Percentiles rank a stretch among this genome's conserved stretches.
phyloP scores from a whole-genome alignment of 2,888 invertebrate genomes.

The Dicyrtoma fusca region DNA sequence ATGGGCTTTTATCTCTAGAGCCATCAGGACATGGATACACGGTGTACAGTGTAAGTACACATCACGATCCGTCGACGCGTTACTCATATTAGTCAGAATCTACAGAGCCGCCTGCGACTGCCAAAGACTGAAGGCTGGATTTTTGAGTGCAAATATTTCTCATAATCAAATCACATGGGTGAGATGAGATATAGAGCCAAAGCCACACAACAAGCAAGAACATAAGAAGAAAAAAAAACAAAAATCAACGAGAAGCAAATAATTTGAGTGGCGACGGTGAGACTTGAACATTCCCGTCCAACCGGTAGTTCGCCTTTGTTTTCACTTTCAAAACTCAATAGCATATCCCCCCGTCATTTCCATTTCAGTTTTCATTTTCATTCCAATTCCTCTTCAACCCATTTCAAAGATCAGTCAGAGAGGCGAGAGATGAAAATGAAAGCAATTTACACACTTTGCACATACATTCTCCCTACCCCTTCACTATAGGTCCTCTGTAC shows the following conservation, averaged over 20 bases:
- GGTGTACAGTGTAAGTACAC: too few species aligned
- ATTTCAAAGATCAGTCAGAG: background rate
- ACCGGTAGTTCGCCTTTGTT: conserved; percentile 32
- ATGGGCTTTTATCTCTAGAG: background rate
- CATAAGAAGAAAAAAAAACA: background rate
- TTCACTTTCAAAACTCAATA: background rate
- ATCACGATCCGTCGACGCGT: too few species aligned
- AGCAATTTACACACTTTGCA: too few species aligned
- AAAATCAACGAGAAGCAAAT: conserved; percentile 10
- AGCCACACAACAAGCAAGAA: too few species aligned
- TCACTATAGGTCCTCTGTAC: too few species aligned
- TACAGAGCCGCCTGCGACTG: too few species aligned
- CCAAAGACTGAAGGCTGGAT: background rate
- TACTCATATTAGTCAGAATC: too few species aligned
- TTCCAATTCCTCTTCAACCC: too few species aligned
- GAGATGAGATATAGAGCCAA: background rate
- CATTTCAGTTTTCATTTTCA: background rate
- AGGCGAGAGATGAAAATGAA: too few species aligned
- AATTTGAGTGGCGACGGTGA: conserved; percentile 32
- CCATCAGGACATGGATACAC: too few species aligned
- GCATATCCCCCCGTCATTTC: background rate
- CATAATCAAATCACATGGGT: conserved; percentile 8
- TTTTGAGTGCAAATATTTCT: conserved; percentile 24
- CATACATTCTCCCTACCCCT: too few species aligned
- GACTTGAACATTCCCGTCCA: conserved; percentile 33